These are phyloP conservation scores for Pteruthius melanotis DNA, from an alignment of 2,113 vertebrate species.

Conservation along the genomic window DNA sequence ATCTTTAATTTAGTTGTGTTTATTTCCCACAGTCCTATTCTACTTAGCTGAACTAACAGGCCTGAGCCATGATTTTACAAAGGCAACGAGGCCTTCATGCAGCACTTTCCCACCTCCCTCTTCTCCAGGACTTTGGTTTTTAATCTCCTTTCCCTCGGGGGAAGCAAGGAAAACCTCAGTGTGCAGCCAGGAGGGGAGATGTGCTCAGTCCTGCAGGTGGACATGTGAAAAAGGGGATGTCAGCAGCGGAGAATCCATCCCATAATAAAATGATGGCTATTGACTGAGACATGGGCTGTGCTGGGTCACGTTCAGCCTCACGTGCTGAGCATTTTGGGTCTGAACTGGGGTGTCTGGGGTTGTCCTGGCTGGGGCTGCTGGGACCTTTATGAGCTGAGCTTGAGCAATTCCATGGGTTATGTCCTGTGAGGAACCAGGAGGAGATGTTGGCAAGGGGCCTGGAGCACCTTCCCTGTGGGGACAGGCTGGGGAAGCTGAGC, in stretches of 20 bases:
- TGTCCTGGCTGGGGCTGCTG: neutral
- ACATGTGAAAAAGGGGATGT: accelerated
- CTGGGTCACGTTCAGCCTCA: neutral
- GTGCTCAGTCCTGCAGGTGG: neutral
- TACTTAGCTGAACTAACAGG: no score
- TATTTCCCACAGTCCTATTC: no score
- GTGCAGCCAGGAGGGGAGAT: neutral
- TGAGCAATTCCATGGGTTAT: neutral
- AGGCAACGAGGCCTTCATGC: no score
- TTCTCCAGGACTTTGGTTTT: neutral
- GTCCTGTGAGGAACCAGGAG: neutral
- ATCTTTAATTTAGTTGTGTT: no score
- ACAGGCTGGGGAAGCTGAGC: no score
- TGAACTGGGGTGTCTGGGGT: neutral
- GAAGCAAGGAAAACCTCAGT: neutral
- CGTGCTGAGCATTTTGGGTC: neutral
- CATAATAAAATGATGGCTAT: neutral
- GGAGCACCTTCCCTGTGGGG: neutral
- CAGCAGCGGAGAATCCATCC: neutral
- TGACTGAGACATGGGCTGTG: neutral
- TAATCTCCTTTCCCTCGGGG: neutral
- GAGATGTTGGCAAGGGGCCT: neutral
- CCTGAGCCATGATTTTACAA: no score
- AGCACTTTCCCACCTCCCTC: neutral
- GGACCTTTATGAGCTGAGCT: neutral